A percentile compares a stretch with the other conserved stretches of the same genome.
These are phyloP conservation scores for Fabriciana adippe DNA, from an alignment of 2,888 invertebrate genomes.

Conservation along the genomic window DNA sequence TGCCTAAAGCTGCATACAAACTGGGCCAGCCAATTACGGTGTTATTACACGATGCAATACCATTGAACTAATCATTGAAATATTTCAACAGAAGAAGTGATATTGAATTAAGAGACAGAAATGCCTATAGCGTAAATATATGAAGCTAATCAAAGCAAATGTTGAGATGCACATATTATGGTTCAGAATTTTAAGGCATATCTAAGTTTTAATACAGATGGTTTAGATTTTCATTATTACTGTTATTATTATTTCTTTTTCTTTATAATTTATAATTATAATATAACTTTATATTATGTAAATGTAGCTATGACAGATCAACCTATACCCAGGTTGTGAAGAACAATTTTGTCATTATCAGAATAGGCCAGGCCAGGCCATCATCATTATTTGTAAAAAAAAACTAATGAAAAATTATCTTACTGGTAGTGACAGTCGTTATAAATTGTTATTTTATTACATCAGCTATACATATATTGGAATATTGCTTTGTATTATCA, in stretches of 20 bases:
- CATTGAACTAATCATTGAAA: conserved; percentile 27
- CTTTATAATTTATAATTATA: no score
- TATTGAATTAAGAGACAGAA: conserved; percentile 15
- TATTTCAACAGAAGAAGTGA: conserved; percentile 30
- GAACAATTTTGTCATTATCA: no score
- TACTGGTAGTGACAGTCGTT: no score
- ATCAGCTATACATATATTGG: not conserved
- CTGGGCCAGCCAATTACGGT: conserved; percentile 60
- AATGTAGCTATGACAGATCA: no score
- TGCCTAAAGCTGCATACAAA: conserved; percentile 54
- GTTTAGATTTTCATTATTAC: not conserved
- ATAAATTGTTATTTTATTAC: no score
- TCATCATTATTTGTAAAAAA: no score
- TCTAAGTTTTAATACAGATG: conserved; percentile 7
- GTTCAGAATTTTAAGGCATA: not conserved
- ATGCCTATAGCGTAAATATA: conserved; percentile 3
- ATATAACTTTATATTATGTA: no score
- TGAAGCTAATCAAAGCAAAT: conserved; percentile 7
- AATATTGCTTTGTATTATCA: conserved; percentile 3
- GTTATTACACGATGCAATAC: conserved; percentile 42
- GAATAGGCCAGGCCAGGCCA: no score
- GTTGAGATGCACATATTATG: conserved; percentile 5
- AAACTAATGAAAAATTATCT: no score
- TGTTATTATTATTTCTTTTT: no score
- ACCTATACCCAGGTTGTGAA: no score